Percentiles rank a stretch among this genome's conserved stretches.
phyloP scores from a whole-genome alignment of 2,797 vertebrate genomes.

The Sitta carolinensis region DNA sequence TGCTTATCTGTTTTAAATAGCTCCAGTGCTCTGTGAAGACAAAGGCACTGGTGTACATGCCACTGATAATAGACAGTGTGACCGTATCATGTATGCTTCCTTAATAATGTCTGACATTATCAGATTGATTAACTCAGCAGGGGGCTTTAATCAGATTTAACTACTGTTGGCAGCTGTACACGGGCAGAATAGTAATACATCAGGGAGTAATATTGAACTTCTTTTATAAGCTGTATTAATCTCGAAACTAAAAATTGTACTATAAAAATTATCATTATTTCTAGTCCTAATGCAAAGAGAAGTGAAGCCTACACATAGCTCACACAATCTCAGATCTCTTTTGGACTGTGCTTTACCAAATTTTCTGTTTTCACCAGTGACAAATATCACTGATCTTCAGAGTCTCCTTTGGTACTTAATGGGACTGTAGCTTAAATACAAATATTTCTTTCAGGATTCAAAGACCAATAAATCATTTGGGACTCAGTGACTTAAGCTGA shows the following conservation, averaged over 20 bases:
- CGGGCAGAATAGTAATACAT: conserved; percentile 68
- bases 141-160: conserved; percentile 77
- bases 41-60: conserved; percentile 64
- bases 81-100: conserved; percentile 69
- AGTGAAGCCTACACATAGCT: not conserved
- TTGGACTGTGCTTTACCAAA: not conserved
- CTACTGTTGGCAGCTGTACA: conserved; percentile 70
- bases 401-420: conserved; percentile 24
- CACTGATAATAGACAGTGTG: conserved; percentile 65
- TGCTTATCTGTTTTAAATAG: conserved; percentile 56
- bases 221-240: conserved; percentile 62
- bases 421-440: conserved; percentile 16
- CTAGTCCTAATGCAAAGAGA: not conserved
- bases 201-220: conserved; percentile 59
- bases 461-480: not conserved
- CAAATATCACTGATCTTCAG: not conserved
- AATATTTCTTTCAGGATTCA: conserved; percentile 13
- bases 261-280: conserved; percentile 50
- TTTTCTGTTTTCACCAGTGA: not conserved
- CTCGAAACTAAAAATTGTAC: conserved; percentile 41
- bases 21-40: conserved; percentile 61
- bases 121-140: conserved; percentile 77
- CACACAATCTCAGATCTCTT: not conserved
- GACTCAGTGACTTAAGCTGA: not conserved
- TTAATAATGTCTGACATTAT: conserved; percentile 78